These are phyloP conservation scores for Spea bombifrons DNA, from an alignment of 2,113 vertebrate genomes.

Conservation along the genomic window DNA sequence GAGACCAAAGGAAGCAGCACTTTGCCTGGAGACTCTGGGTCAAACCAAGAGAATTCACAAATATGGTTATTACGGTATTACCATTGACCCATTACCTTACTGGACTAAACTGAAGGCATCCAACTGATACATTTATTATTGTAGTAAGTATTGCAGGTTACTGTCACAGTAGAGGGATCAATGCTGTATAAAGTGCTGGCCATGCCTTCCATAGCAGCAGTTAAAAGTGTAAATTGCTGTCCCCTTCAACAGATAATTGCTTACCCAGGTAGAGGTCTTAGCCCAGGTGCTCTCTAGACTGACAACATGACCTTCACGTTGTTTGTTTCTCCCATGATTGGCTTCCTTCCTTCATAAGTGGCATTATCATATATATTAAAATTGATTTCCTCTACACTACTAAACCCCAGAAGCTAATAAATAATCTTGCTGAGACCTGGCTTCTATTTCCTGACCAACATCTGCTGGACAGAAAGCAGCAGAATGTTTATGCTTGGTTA, in stretches of 20 bases:
- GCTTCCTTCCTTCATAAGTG: neutral
- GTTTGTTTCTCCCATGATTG: constrained; percentile 6
- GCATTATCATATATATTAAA: neutral
- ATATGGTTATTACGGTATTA: too few relatives aligned
- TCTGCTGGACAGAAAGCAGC: neutral
- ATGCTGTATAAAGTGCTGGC: neutral
- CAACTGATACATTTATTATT: too few relatives aligned
- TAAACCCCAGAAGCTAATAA: constrained; percentile 25
- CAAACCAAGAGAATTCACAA: too few relatives aligned
- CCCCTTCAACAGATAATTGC: neutral
- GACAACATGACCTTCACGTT: neutral
- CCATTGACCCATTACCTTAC: too few relatives aligned
- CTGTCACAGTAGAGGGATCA: neutral
- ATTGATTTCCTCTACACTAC: constrained; percentile 28
- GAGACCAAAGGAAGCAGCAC: too few relatives aligned
- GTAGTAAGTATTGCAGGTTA: neutral
- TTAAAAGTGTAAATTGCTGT: neutral
- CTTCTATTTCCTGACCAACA: constrained; percentile 10
- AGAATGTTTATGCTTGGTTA: neutral
- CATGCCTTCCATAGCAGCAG: neutral
- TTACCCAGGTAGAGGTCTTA: neutral
- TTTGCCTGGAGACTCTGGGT: too few relatives aligned
- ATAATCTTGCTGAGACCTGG: neutral
- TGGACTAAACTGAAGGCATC: too few relatives aligned
- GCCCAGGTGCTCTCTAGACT: neutral